Conservation (phyloP, 2,797 vertebrate species). For the Limnodromus scolopaceus region DNA sequence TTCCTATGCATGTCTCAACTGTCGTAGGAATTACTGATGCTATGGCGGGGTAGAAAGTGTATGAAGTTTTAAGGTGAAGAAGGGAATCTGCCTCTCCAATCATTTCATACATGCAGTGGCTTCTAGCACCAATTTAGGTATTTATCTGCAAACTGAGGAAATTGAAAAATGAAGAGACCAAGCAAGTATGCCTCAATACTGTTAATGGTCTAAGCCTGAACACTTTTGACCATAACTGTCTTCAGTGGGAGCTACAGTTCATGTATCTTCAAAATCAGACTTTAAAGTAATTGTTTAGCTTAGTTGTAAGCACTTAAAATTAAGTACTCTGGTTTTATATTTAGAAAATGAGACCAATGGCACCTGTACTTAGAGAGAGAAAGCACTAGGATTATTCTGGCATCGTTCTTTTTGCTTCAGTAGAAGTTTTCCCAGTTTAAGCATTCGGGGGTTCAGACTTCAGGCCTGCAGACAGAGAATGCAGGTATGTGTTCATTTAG, state of each 20-base stretch:
- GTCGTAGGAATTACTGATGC: neutral
- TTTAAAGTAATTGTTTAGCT: neutral
- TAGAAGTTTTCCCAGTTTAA: neutral
- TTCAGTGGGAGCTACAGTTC: neutral
- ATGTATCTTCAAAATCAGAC: neutral
- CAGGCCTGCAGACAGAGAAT: neutral
- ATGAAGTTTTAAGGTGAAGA: neutral
- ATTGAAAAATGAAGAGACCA: neutral
- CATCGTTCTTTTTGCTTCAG: neutral
- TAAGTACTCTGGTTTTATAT: neutral
- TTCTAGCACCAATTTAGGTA: neutral
- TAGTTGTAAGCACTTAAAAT: neutral
- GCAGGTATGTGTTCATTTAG: rapidly evolving
- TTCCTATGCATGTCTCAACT: neutral
- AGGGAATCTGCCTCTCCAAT: neutral
- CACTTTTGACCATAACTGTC: neutral
- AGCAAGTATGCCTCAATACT: neutral
- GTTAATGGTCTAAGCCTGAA: neutral
- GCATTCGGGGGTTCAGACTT: neutral
- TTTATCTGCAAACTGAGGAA: neutral
- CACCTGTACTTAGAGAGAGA: neutral
- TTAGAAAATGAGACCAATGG: neutral
- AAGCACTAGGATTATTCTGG: neutral
- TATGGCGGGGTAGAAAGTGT: neutral
- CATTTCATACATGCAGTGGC: neutral